Conservation (phyloP, 1,140 invertebrate genomes). For the Polyergus mexicanus region DNA sequence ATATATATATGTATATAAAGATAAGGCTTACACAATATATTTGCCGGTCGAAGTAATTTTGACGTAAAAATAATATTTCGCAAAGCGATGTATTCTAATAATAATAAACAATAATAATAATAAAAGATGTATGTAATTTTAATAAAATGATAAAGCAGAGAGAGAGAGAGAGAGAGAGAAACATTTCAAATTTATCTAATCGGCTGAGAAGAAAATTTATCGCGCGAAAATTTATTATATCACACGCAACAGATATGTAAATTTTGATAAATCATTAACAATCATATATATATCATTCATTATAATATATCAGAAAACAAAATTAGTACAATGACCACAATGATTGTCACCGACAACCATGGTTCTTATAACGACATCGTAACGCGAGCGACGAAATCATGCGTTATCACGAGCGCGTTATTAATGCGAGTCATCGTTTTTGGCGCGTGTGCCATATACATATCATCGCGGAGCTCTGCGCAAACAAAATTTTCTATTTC, state of each 20-base stretch:
- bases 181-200: too few relatives aligned
- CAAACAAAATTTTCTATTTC: not conserved
- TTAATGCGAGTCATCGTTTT: constrained; percentile 41
- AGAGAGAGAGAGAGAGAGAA: too few relatives aligned
- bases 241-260: not conserved
- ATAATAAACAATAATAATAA: too few relatives aligned
- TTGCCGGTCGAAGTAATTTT: not conserved
- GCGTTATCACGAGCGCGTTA: constrained; percentile 16
- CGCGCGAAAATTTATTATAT: not conserved
- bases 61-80: not conserved
- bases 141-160: too few relatives aligned
- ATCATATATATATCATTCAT: not conserved
- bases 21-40: too few relatives aligned
- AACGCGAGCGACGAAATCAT: not conserved
- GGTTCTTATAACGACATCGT: not conserved
- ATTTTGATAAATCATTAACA: not conserved
- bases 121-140: too few relatives aligned
- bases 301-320: not conserved
- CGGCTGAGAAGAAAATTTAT: too few relatives aligned
- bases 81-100: not conserved
- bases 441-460: not conserved
- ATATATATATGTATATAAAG: too few relatives aligned
- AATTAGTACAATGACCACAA: not conserved
- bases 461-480: not conserved
- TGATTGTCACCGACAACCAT: not conserved